Evolutionary conservation across 2,797 vertebrate genomes (phyloP).

Genomic region (Gila robusta): DNA sequence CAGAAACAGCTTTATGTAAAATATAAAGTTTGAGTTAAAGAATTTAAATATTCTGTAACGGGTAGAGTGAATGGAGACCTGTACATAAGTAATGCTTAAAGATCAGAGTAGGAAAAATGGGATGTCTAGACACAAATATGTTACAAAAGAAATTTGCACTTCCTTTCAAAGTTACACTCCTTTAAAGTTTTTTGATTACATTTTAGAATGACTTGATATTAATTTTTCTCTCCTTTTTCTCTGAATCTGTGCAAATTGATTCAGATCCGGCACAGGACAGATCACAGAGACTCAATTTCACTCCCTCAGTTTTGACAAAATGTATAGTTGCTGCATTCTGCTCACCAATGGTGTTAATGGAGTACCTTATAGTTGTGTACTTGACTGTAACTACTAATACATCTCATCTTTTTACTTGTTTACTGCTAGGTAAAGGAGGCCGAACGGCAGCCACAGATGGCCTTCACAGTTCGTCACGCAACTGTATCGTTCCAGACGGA

Average conservation of each 20-base stretch:
- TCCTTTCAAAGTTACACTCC: background rate
- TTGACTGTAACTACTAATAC: background rate
- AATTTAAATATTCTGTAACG: background rate
- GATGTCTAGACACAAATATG: background rate
- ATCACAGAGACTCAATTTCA: background rate
- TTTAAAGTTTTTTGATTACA: background rate
- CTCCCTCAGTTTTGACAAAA: background rate
- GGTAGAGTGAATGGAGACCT: background rate
- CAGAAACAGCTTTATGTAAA: background rate
- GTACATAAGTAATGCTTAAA: background rate
- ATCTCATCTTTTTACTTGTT: background rate
- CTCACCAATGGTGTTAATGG: background rate
- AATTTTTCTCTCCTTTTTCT: background rate
- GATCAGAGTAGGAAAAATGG: background rate
- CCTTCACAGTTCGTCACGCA: constrained; percentile 87
- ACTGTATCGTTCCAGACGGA: constrained; percentile 94
- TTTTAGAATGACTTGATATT: too few relatives aligned
- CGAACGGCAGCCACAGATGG: constrained; percentile 87
- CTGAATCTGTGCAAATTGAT: background rate
- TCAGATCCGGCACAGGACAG: background rate
- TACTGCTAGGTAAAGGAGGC: constrained; percentile 86
- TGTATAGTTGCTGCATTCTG: background rate
- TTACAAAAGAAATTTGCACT: background rate
- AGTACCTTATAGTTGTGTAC: background rate
- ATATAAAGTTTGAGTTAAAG: background rate